Evolutionary conservation across 2,797 vertebrate species (phyloP).

Genomic region (Lutjanus argentimaculatus): DNA sequence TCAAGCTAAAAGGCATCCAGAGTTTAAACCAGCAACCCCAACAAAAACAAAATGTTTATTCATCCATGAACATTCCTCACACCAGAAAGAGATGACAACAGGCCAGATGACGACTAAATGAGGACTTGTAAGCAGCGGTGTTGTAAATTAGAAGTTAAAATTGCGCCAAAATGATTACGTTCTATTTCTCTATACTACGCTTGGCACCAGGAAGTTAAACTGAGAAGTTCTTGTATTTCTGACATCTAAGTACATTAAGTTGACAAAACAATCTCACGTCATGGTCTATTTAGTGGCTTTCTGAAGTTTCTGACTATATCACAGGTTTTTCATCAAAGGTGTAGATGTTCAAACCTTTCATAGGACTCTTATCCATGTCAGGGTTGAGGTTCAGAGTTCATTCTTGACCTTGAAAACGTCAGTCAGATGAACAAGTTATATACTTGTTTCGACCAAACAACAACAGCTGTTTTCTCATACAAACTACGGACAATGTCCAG

Average conservation of each 20-base stretch:
- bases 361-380: not conserved
- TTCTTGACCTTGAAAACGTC: no score
- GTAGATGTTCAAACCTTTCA: not conserved
- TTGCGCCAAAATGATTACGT: fast-evolving
- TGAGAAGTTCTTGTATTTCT: no score
- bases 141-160: not conserved
- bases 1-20: slow-evolving; percentile 9
- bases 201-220: no score
- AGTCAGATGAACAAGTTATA: no score
- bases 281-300: not conserved
- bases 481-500: no score
- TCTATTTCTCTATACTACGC: not conserved
- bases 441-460: no score
- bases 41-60: slow-evolving; percentile 31
- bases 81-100: not conserved
- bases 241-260: not conserved
- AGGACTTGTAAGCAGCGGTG: not conserved
- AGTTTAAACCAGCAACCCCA: slow-evolving; percentile 16
- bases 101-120: not conserved
- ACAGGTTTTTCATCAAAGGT: not conserved
- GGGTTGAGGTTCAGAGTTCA: not conserved
- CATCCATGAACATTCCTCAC: slow-evolving; percentile 6
- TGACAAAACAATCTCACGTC: not conserved
- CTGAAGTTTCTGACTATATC: not conserved
- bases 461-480: no score